Evolutionary conservation across 37 sponge, comb jelly and placozoan species (phyloP), one percentile per base, ranked within the genome.

Genomic region (Bolinopsis microptera): DNA sequence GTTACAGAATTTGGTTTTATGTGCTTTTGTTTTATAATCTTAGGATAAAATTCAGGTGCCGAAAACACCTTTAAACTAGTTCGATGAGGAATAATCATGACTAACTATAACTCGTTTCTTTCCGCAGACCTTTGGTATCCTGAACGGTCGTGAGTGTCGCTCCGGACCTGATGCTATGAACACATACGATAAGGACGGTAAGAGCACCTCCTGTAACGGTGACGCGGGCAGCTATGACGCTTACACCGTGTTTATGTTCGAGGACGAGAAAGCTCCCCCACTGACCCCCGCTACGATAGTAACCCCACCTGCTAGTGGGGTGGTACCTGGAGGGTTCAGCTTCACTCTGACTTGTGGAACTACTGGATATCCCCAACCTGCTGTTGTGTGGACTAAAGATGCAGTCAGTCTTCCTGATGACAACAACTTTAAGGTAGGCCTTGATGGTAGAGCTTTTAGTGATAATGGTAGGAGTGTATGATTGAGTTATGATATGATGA

Each of bases 161-260:
- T 36, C 61, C 31, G 90, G 90, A 39, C 90, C 90, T 1, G 90
- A 86, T 30, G 90, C 90, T 28, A 13, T 40, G 25, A 86, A 86
- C 90, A 86, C 90, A 18, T 86, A 86, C 31, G 61, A 28, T 48
- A 86, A 86, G 90, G 90, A 86, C 30, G 90, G 90, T n/a, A 86
- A 21, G 32, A 34, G 36, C 24, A 41, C 22, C 30, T 36, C 34
- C 90, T 86, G 90, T 39, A 86, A 86, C 61, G 90, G 90, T 3
- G 35, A 86, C 90, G 13, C 32, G 40, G 90, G 90, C 26, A 41
- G 61, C 30, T 86, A 86, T 30, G 35, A 86, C 61, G 90, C 90
- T 21, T 86, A 86, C 61, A 36, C 90, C 18, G 90, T 86, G 1
- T 86, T 34, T 38, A 86, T 86, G 61, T 86, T 86, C 90, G 90